These are phyloP conservation scores for Temnothorax curvispinosus DNA, from an alignment of 1,140 invertebrate species.

Conservation along the genomic window DNA sequence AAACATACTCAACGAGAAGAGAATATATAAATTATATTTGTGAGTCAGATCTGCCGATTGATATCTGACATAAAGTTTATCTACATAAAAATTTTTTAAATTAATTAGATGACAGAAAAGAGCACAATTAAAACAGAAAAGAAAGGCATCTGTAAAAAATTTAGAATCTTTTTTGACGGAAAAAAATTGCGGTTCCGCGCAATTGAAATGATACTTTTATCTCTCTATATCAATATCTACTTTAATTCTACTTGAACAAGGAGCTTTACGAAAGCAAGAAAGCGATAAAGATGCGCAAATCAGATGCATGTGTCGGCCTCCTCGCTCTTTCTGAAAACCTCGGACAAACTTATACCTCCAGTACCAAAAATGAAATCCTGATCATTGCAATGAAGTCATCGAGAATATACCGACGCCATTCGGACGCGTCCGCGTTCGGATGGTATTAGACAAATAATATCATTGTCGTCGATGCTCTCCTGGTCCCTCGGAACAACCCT, in stretches of 20 bases:
- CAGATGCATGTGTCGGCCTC: constrained; percentile 43
- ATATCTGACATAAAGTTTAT: background rate
- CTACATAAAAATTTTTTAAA: background rate
- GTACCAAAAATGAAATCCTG: constrained; percentile 68
- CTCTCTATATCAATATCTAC: no score
- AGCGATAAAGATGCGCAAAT: constrained; percentile 16
- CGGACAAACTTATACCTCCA: constrained; percentile 63
- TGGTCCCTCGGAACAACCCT: constrained; percentile 71
- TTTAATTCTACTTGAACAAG: background rate
- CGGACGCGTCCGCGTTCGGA: background rate
- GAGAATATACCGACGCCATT: constrained; percentile 16
- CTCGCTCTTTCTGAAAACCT: constrained; percentile 64
- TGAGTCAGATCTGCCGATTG: background rate
- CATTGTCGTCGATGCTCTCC: constrained; percentile 66
- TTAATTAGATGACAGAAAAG: background rate
- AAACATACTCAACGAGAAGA: background rate
- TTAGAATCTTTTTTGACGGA: background rate
- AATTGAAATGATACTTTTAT: no score
- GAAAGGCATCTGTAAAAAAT: background rate
- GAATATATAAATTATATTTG: background rate
- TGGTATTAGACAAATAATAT: constrained; percentile 42
- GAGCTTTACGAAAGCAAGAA: background rate
- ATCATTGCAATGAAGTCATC: constrained; percentile 41
- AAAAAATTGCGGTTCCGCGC: background rate
- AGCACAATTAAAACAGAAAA: background rate